A percentile compares a stretch with the other conserved stretches of the same genome.
phyloP scores from a whole-genome alignment of 2,888 invertebrate species.

The Neoitamus cyanurus region DNA sequence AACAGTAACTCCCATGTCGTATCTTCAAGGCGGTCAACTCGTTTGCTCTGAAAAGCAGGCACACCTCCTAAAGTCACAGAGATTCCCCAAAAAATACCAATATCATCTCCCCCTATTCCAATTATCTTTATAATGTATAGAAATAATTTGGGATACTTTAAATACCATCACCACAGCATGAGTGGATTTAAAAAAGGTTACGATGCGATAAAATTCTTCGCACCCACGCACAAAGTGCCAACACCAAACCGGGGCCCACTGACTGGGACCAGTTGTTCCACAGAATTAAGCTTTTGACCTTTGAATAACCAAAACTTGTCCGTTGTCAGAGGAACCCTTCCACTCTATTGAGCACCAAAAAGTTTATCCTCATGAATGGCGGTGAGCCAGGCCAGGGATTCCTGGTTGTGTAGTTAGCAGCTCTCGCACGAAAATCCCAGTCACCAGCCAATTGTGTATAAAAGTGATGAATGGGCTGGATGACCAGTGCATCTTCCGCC shows the following conservation, averaged over 20 bases:
- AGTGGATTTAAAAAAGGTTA: background rate
- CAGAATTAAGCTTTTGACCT: conserved; percentile 37
- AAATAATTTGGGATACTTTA: background rate
- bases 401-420: conserved; percentile 7
- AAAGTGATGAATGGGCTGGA: conserved; percentile 46
- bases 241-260: background rate
- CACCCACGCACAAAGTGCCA: background rate
- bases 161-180: conserved; percentile 1
- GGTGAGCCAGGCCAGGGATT: background rate
- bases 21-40: no score
- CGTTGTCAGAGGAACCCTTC: conserved; percentile 23
- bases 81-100: background rate
- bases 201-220: background rate
- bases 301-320: conserved; percentile 39
- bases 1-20: no score
- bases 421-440: conserved; percentile 1
- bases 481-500: conserved; percentile 17
- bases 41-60: no score
- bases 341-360: conserved; percentile 27
- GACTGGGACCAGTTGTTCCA: conserved; percentile 23
- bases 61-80: background rate
- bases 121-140: background rate
- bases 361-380: conserved; percentile 32
- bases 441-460: conserved; percentile 45
- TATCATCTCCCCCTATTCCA: background rate